phyloP scores from a whole-genome alignment of 2,797 vertebrate genomes.

The Gambusia yucatana region DNA sequence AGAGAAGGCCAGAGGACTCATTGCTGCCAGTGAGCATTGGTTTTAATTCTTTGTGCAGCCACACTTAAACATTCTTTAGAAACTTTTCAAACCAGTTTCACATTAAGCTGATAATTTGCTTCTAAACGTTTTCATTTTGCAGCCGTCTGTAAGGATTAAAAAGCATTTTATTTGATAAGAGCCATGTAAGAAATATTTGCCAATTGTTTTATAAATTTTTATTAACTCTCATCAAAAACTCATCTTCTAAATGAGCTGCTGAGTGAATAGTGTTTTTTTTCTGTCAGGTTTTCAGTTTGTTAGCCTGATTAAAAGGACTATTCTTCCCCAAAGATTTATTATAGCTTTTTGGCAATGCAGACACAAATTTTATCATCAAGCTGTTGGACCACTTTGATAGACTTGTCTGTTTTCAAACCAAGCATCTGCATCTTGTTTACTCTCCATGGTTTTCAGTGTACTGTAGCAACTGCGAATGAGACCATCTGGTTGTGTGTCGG shows the following conservation, averaged over 20 bases:
- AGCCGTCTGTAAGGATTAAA: neutral
- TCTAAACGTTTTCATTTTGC: neutral
- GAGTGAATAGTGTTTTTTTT: conserved; percentile 23
- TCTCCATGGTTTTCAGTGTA: conserved; percentile 33
- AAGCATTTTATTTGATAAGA: neutral
- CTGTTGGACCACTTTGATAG: conserved; percentile 39
- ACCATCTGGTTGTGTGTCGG: conserved; percentile 53
- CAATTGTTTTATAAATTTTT: conserved; percentile 25
- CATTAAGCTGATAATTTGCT: neutral
- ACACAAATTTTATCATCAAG: conserved; percentile 34
- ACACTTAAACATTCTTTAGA: conserved; percentile 4
- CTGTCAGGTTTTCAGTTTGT: conserved; percentile 22
- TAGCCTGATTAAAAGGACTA: conserved; percentile 24
- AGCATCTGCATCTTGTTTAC: conserved; percentile 58
- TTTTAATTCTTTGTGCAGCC: neutral
- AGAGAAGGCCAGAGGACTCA: conserved; percentile 12
- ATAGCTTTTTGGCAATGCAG: conserved; percentile 23
- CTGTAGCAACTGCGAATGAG: conserved; percentile 25
- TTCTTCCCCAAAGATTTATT: conserved; percentile 30
- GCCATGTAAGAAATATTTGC: conserved; percentile 22
- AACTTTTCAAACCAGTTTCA: neutral
- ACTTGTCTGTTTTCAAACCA: conserved; percentile 34
- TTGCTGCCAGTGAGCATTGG: conserved; percentile 6
- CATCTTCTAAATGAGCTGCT: conserved; percentile 19
- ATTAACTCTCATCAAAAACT: conserved; percentile 24